Percentiles rank a stretch among this genome's conserved stretches.
Evolutionary conservation across 2,113 vertebrate species (phyloP).

Genomic region (Forbesichthys agassizii): DNA sequence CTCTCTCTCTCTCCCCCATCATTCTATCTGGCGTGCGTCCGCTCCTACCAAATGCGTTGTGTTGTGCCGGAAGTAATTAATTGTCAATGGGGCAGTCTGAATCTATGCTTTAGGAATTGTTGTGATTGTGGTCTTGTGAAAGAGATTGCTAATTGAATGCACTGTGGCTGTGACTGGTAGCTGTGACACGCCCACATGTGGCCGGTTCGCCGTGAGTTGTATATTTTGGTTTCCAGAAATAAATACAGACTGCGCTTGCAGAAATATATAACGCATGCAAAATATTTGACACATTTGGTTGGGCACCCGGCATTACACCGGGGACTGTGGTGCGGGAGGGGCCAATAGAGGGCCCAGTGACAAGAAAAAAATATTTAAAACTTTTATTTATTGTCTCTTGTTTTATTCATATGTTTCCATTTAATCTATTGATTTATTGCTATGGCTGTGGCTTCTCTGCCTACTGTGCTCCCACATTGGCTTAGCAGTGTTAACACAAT

Average conservation of each 20-base stretch:
- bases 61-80: too few species aligned
- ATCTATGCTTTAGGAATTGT: too few species aligned
- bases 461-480: slow-evolving; percentile 51
- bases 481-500: slow-evolving; percentile 58
- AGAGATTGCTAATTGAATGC: too few species aligned
- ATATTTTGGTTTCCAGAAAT: too few species aligned
- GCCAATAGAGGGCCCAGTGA: slow-evolving; percentile 16
- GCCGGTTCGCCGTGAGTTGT: too few species aligned
- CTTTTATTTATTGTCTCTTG: slow-evolving; percentile 69
- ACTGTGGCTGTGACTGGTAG: too few species aligned
- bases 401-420: slow-evolving; percentile 73
- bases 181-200: too few species aligned
- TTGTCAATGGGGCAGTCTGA: too few species aligned
- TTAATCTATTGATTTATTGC: slow-evolving; percentile 72
- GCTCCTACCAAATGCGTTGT: background rate
- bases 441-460: slow-evolving; percentile 48
- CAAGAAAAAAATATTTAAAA: slow-evolving; percentile 54
- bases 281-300: too few species aligned
- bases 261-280: too few species aligned
- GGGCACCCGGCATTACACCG: background rate
- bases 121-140: too few species aligned
- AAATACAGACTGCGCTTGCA: too few species aligned
- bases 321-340: background rate
- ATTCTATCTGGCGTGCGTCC: background rate
- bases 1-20: background rate